Evolutionary conservation across 2,797 vertebrate genomes (phyloP), one percentile per base, ranked within the genome.

Genomic region (Paratrypauchen microcephalus): DNA sequence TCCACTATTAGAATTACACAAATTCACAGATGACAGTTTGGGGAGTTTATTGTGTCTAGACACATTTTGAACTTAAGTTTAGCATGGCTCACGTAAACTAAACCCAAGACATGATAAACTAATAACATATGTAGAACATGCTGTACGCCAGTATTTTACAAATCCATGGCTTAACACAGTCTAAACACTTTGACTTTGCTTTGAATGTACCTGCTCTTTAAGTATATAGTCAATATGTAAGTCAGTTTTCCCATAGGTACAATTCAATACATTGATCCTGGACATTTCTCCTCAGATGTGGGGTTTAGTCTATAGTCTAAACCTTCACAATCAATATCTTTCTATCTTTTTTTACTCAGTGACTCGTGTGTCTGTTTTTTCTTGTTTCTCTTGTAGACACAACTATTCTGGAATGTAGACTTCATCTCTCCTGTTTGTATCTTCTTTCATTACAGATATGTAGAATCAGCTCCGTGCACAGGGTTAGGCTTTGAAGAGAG

Each of bases 381-480:
- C 59, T 54, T 12, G 47, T 58, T 62, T 19, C 23, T 67, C 71
- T 78, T 30, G 69, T 71, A 68, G 58, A 68, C 71, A n/a, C 55
- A 63, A 12, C 65, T 77, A 55, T 71, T 47, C 60, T 47, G 41
- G 45, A 48, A 66, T 73, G 50, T 62, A 74, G 76, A 32, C 58
- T 47, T 36, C 36, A 21, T 24, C 41, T 54, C 12, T 48, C 63
- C 16, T 13, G 16, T 72, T 75, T 76, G 66, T 58, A 55, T 66
- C 58, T 68, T 66, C 77, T 85, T 87, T 88, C 68, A 70, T 86
- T 74, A 76, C 68, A 69, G 39, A 73, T 74, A 70, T 74, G 65
- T 63, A 68, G 68, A 74, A 73, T n/a, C 63, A 65, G 47, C 71
- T 73, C 70, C 60, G 41, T 54, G 48, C 72, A 66, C 45, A 50